Base-by-base conservation (phyloP, 2,797 vertebrate genomes). In the Coilia nasus region DNA sequence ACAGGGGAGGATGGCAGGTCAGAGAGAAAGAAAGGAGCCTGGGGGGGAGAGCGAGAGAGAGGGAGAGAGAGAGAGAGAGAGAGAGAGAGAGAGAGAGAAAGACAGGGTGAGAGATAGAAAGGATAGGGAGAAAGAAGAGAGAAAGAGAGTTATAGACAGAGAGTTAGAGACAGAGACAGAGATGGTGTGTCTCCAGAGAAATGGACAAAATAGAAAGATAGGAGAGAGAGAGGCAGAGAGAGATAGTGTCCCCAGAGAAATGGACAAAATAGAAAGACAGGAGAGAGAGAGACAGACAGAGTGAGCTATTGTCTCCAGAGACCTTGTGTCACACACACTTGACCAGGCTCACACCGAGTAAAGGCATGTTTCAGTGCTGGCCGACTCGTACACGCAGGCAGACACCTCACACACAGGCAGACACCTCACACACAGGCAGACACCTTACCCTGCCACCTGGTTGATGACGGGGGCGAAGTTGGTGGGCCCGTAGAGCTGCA, bases 381-480 rank as follows among this genome's bases (percentile, higher is more conserved):
- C 5, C 35, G 12, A 10, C 62, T 64, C 21, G n/a, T 64, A 64
- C 60, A 25, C 60, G 23, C 60, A 64, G 1, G 10, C 57, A 59
- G 17, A 59, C 6, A 12, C 47, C 47, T n/a, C n/a, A n/a, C 57
- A 41, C 35, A 41, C 35, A 41, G 35, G 50, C 14, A 14, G 50
- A 54, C 64, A 35, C 67, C 67, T 75, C n/a, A 41, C 35, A 41
- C 35, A 41, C 35, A 41, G 35, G 50, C 14, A 14, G 50, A 54
- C 64, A 35, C 67, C 67, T 75, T 75, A 98, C 97, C 96, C 94
- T 88, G 97, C 97, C 91, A 97, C 97, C 90, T 97, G 97, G 91
- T 96, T 97, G 92, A 98, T 97, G 91, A 98, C 95, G 0, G 97
- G 96, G 62, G 97, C 96, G 0, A 98, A 98, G 94, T 97, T 97